phyloP scores from a whole-genome alignment of 1,140 invertebrate species.

The Drosophila murphyi region DNA sequence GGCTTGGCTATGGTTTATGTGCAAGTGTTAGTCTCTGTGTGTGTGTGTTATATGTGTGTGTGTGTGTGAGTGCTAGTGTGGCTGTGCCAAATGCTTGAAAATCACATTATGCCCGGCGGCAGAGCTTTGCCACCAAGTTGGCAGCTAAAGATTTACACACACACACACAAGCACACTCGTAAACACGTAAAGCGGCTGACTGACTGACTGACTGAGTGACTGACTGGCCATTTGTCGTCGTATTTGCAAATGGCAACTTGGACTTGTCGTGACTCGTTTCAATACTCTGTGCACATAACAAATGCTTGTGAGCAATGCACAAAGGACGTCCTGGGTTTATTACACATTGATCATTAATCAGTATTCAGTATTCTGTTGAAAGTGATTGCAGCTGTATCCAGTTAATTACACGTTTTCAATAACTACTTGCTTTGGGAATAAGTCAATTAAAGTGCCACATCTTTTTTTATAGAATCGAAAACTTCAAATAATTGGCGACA shows the following conservation, averaged over 20 bases:
- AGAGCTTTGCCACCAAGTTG: constrained; percentile 35
- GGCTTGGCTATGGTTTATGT: not conserved
- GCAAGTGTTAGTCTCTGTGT: constrained; percentile 10
- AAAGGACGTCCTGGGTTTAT: no score
- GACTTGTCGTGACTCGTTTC: constrained; percentile 11
- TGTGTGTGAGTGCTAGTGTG: constrained; percentile 18
- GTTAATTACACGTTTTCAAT: no score
- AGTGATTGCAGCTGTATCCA: no score
- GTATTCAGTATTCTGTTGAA: no score
- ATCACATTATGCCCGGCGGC: constrained; percentile 49
- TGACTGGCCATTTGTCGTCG: constrained; percentile 33
- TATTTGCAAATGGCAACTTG: constrained; percentile 42
- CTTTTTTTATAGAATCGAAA: no score
- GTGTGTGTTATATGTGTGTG: constrained; percentile 24
- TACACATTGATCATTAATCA: no score
- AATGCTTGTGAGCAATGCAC: no score
- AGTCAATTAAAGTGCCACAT: no score
- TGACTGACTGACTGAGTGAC: constrained; percentile 2
- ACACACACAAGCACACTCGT: constrained; percentile 6
- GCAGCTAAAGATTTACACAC: constrained; percentile 22
- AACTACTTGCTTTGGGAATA: no score
- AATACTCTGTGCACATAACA: not conserved
- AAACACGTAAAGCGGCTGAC: not conserved
- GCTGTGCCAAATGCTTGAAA: constrained; percentile 28
- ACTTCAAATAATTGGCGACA: no score